Evolutionary conservation across 2,888 invertebrate species (phyloP).

Genomic region (Drosophila fungiperda): DNA sequence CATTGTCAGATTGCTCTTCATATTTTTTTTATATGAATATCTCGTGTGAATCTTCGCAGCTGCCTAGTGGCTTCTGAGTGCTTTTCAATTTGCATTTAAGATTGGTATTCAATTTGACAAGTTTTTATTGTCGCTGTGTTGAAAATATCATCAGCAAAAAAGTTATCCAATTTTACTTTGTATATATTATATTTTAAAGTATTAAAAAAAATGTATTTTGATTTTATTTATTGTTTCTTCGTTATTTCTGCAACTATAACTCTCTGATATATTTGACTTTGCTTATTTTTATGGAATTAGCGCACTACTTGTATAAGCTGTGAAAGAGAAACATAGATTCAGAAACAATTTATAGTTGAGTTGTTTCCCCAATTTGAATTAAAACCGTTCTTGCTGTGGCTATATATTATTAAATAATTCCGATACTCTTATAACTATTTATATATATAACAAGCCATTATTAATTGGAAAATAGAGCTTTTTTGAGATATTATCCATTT

Average conservation of each 20-base stretch:
- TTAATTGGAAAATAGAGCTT: no score
- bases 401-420: background rate
- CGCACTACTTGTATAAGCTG: background rate
- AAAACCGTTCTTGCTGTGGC: background rate
- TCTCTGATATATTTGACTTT: background rate
- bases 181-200: background rate
- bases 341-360: background rate
- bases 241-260: background rate
- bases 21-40: slow-evolving; percentile 19
- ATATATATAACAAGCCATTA: background rate
- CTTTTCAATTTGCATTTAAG: slow-evolving; percentile 61
- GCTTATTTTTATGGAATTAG: background rate
- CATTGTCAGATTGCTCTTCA: slow-evolving; percentile 14
- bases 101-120: slow-evolving; percentile 53
- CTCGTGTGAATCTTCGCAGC: slow-evolving; percentile 61
- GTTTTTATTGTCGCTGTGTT: slow-evolving; percentile 20
- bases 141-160: background rate
- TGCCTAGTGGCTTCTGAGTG: slow-evolving; percentile 49
- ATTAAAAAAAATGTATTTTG: background rate
- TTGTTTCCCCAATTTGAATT: background rate
- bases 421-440: background rate
- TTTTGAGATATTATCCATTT: no score
- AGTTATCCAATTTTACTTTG: background rate
- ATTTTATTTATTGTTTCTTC: background rate
- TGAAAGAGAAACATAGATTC: background rate